Conservation (phyloP, 2,113 vertebrate genomes). For the Cranoglanis bouderius region DNA sequence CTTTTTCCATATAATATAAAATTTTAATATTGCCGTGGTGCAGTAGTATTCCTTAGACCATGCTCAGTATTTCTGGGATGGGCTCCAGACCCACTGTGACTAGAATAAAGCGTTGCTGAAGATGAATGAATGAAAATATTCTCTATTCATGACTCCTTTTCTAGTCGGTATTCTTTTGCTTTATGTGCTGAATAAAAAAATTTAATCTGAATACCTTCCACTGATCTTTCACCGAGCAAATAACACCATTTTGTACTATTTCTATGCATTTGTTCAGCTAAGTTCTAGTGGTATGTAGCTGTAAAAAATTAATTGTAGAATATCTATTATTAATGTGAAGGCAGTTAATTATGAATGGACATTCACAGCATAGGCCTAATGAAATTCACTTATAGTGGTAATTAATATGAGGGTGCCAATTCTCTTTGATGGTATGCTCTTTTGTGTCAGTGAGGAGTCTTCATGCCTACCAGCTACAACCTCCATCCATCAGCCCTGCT, state of each 20-base stretch:
- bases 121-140: not conserved
- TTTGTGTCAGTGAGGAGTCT: slow-evolving; percentile 43
- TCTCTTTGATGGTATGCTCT: slow-evolving; percentile 54
- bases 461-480: slow-evolving; percentile 33
- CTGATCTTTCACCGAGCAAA: not conserved
- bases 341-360: slow-evolving; percentile 63
- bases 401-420: slow-evolving; percentile 49
- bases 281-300: slow-evolving; percentile 48
- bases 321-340: slow-evolving; percentile 58
- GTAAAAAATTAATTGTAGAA: slow-evolving; percentile 52
- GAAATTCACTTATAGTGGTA: slow-evolving; percentile 55
- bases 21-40: not conserved
- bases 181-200: not conserved
- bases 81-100: not conserved
- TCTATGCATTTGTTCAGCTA: slow-evolving; percentile 50
- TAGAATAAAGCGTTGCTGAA: not conserved
- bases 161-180: not conserved
- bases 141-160: not conserved
- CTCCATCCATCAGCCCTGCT: slow-evolving; percentile 39
- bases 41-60: not conserved
- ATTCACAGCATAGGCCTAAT: slow-evolving; percentile 54
- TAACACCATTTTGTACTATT: slow-evolving; percentile 42
- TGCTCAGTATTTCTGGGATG: not conserved
- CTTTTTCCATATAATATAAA: too few relatives aligned
- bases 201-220: not conserved